These are phyloP conservation scores for Adelognathus sp. DNA, from an alignment of 2,888 invertebrate species.

Conservation along the genomic window DNA sequence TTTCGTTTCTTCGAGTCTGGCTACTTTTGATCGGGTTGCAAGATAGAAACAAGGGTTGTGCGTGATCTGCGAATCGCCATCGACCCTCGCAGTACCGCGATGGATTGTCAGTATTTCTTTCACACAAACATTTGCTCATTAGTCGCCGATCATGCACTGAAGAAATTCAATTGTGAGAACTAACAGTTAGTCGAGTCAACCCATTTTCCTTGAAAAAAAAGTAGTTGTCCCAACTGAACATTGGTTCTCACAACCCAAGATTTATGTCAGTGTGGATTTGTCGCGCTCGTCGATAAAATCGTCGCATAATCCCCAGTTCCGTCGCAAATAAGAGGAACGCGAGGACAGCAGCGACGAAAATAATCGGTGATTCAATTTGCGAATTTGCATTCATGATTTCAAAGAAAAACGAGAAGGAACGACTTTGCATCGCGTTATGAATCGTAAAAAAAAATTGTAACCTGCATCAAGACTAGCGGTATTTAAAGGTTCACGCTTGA, in stretches of 20 bases:
- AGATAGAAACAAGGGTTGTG: conserved; percentile 60
- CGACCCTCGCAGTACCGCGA: not conserved
- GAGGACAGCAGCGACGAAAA: conserved; percentile 1
- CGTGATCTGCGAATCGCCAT: not conserved
- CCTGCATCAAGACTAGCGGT: conserved; percentile 80
- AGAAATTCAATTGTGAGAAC: not conserved
- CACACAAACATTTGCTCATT: not conserved
- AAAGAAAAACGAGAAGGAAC: not conserved
- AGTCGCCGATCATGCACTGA: not conserved
- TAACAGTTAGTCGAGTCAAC: too few species aligned
- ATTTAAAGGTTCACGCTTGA: conserved; percentile 81
- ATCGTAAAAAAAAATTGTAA: conserved; percentile 74
- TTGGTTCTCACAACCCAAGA: too few species aligned
- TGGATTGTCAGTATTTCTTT: conserved; percentile 23
- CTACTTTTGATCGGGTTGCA: conserved; percentile 81
- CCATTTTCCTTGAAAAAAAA: too few species aligned
- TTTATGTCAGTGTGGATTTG: too few species aligned
- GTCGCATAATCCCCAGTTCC: conserved; percentile 2
- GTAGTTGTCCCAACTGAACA: too few species aligned
- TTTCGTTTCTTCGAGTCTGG: conserved; percentile 66
- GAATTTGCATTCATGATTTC: not conserved
- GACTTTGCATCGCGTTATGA: conserved; percentile 34
- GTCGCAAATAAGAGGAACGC: not conserved
- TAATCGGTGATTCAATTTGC: conserved; percentile 24
- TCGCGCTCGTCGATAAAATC: conserved; percentile 3